Evolutionary conservation across 2,888 invertebrate genomes (phyloP).

Genomic region (Euclidia mi): DNA sequence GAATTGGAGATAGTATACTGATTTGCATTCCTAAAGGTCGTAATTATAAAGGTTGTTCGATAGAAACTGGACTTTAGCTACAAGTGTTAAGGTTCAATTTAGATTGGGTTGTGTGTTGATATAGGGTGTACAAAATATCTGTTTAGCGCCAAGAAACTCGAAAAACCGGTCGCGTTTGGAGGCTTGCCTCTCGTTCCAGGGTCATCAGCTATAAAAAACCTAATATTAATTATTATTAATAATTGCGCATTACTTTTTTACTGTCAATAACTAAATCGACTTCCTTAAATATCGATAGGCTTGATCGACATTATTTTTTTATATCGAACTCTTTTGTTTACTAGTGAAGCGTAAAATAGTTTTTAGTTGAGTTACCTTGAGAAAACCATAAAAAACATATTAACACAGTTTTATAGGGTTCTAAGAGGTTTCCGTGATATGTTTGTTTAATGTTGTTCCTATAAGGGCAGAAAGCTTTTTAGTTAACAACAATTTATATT

Average conservation of each 20-base stretch:
- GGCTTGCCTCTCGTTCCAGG: conserved; percentile 77
- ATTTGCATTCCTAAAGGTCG: conserved; percentile 36
- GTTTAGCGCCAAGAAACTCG: conserved; percentile 66
- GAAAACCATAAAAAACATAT: conserved; percentile 3
- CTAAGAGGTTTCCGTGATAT: conserved; percentile 2
- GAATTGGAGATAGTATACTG: conserved; percentile 28
- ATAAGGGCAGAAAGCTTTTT: not conserved
- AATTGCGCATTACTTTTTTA: conserved; percentile 46
- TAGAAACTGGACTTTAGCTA: conserved; percentile 21
- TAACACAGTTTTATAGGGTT: not conserved
- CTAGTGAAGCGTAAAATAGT: conserved; percentile 13
- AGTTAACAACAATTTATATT: conserved; percentile 4
- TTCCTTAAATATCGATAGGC: conserved; percentile 29
- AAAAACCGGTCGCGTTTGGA: conserved; percentile 76
- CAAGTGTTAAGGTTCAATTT: conserved; percentile 37
- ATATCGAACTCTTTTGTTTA: not conserved
- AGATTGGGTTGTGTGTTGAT: conserved; percentile 14
- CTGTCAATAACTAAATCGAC: conserved; percentile 25
- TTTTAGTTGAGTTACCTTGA: conserved; percentile 7
- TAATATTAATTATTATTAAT: conserved; percentile 44
- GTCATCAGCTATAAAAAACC: conserved; percentile 63
- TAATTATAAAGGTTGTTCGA: conserved; percentile 14
- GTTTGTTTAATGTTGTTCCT: not conserved
- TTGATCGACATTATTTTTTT: conserved; percentile 22
- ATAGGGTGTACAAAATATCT: conserved; percentile 41